A percentile compares a stretch with the other conserved stretches of the same genome.
phyloP scores from a whole-genome alignment of 2,113 vertebrate species.

The Corvus moneduloides region DNA sequence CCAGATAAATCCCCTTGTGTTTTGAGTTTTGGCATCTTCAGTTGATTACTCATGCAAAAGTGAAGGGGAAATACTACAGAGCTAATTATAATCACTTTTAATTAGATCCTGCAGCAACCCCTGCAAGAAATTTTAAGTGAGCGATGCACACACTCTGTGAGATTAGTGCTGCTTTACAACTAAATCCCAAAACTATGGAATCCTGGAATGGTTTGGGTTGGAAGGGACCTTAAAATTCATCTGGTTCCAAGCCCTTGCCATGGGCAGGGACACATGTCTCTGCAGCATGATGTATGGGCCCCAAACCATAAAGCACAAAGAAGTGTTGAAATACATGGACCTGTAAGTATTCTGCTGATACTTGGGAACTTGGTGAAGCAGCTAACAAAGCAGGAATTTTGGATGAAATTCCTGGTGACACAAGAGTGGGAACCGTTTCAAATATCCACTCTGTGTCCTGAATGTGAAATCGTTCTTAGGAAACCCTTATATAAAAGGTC shows the following conservation, averaged over 20 bases:
- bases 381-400: not conserved
- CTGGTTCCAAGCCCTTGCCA: not conserved
- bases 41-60: slow-evolving; percentile 44
- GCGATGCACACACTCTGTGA: accelerated
- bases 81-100: slow-evolving; percentile 50
- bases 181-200: not conserved
- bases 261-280: not conserved
- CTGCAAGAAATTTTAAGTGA: not conserved
- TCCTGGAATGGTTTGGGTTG: not conserved
- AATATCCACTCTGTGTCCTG: not conserved
- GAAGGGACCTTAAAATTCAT: not conserved
- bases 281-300: not conserved
- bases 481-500: not conserved
- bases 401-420: not conserved
- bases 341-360: not conserved
- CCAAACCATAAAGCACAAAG: not conserved
- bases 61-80: slow-evolving; percentile 55
- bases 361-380: not conserved
- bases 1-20: slow-evolving; percentile 1
- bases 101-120: slow-evolving; percentile 45
- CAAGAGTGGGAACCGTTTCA: not conserved
- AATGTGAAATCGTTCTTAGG: not conserved
- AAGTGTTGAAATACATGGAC: not conserved
- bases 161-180: not conserved
- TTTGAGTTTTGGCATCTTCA: slow-evolving; percentile 6